Conservation (phyloP, 2,113 vertebrate species). For the Murina feae region DNA sequence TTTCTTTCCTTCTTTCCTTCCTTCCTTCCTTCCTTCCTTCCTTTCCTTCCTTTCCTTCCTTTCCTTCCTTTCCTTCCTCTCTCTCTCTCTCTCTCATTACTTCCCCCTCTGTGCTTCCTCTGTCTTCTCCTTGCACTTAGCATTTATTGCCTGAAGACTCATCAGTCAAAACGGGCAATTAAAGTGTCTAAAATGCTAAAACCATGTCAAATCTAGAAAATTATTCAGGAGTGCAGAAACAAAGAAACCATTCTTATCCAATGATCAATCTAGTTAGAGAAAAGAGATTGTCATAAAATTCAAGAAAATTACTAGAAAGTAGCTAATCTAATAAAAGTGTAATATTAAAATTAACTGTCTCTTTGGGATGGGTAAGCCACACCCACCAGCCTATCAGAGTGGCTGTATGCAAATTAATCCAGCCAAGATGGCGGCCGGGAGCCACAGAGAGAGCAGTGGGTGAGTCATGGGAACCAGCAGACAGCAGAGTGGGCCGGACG, state of each 20-base stretch:
- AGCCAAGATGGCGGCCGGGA: too few relatives aligned
- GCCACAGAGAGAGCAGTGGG: too few relatives aligned
- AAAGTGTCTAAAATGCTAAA: neutral
- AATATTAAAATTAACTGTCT: too few relatives aligned
- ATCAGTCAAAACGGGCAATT: neutral
- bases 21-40: neutral
- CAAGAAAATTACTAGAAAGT: slow-evolving; percentile 5
- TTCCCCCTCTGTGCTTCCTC: neutral
- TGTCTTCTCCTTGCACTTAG: neutral
- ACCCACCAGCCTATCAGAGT: too few relatives aligned
- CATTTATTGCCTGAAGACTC: neutral
- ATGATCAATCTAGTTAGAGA: neutral
- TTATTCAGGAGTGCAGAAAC: neutral
- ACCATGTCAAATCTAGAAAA: slow-evolving; percentile 9
- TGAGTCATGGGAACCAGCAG: too few relatives aligned
- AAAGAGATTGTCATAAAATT: neutral
- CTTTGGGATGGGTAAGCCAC: too few relatives aligned
- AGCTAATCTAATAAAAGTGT: too few relatives aligned
- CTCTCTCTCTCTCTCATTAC: neutral
- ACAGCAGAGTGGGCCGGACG: too few relatives aligned
- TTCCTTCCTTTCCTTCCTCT: neutral
- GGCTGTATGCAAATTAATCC: too few relatives aligned
- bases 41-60: neutral
- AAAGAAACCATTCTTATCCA: slow-evolving; percentile 18
- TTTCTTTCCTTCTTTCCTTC: neutral